These are phyloP conservation scores for Amphiprion clarkii DNA, from an alignment of 2,797 vertebrate species.

Conservation along the genomic window DNA sequence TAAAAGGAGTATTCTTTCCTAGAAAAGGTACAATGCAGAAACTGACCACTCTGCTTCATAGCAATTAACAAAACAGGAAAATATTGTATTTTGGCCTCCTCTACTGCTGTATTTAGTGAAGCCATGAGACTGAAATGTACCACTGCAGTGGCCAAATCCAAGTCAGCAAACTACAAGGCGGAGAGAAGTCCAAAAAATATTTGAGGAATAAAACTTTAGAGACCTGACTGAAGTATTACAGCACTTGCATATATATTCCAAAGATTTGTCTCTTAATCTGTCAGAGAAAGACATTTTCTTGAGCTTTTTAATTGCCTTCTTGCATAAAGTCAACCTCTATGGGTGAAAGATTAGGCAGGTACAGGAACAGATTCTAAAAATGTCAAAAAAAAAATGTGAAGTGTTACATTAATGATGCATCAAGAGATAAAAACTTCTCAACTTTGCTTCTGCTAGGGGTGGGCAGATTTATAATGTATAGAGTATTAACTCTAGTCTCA, in stretches of 20 bases:
- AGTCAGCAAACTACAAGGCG: not conserved
- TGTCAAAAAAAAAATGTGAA: too few species aligned
- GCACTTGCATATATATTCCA: too few species aligned
- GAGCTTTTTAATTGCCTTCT: not conserved
- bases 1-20: not conserved
- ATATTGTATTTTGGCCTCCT: not conserved
- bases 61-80: too few species aligned
- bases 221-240: too few species aligned
- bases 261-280: not conserved
- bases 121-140: constrained; percentile 1
- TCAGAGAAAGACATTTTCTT: not conserved
- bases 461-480: too few species aligned
- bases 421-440: too few species aligned
- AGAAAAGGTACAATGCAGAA: constrained; percentile 7
- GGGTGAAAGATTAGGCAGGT: not conserved
- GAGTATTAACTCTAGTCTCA: too few species aligned
- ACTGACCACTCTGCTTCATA: not conserved
- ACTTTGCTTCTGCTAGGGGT: too few species aligned
- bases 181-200: not conserved
- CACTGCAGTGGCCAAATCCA: not conserved
- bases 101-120: constrained; percentile 2
- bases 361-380: not conserved
- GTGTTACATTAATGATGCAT: too few species aligned
- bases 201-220: too few species aligned
- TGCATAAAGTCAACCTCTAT: not conserved